phyloP scores from a whole-genome alignment of 2,888 invertebrate species.

The Abrostola tripartita region DNA sequence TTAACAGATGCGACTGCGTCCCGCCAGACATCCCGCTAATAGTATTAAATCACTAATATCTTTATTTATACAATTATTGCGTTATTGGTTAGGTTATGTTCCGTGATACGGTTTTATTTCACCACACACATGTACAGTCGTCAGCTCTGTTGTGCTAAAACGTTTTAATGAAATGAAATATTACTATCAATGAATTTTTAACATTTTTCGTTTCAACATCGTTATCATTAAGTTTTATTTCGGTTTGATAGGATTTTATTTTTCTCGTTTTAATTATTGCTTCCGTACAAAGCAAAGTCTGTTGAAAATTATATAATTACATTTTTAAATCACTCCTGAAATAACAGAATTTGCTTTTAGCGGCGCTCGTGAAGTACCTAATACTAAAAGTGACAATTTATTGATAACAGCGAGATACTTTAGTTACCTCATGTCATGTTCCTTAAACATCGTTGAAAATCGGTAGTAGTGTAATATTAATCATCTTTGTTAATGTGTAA shows the following conservation, averaged over 20 bases:
- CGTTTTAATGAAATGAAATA: slow-evolving; percentile 68
- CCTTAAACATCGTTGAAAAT: slow-evolving; percentile 41
- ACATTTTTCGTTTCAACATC: slow-evolving; percentile 66
- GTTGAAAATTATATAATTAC: slow-evolving; percentile 29
- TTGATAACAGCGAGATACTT: slow-evolving; percentile 43
- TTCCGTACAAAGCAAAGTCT: slow-evolving; percentile 57
- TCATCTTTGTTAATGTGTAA: slow-evolving; percentile 23
- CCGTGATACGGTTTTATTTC: slow-evolving; percentile 57
- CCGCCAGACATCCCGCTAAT: slow-evolving; percentile 67
- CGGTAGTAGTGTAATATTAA: slow-evolving; percentile 22
- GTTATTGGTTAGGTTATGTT: slow-evolving; percentile 60
- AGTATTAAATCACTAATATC: slow-evolving; percentile 65
- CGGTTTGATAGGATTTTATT: slow-evolving; percentile 69
- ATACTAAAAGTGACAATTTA: slow-evolving; percentile 44
- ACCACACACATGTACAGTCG: slow-evolving; percentile 41
- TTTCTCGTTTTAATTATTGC: slow-evolving; percentile 63
- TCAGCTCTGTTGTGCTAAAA: slow-evolving; percentile 48
- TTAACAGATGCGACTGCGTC: slow-evolving; percentile 56
- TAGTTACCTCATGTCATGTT: slow-evolving; percentile 51
- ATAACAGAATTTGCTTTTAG: slow-evolving; percentile 52
- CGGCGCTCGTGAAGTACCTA: slow-evolving; percentile 55
- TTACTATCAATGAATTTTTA: slow-evolving; percentile 72
- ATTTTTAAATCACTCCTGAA: slow-evolving; percentile 37
- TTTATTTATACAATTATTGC: slow-evolving; percentile 66
- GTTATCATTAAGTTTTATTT: slow-evolving; percentile 74